Base-by-base conservation (phyloP, 1,140 invertebrate species). In the Amphibalanus amphitrite region DNA sequence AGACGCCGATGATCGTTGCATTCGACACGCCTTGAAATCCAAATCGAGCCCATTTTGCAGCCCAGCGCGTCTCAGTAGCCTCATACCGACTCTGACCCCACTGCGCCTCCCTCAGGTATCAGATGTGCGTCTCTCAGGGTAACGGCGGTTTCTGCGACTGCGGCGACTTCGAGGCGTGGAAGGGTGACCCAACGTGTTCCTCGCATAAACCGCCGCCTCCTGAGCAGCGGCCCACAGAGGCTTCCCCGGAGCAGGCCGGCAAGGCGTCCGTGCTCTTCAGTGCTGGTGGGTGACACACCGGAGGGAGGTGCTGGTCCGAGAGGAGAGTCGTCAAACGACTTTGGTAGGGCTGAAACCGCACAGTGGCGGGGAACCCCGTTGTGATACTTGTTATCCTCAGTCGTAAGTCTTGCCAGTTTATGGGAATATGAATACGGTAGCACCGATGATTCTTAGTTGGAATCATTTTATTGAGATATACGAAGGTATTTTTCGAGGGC, bases 91-190 rank as follows among this genome's bases (percentile, higher is more conserved):
- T n/a, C n/a, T n/a, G n/a, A n/a, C n/a, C n/a, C n/a, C n/a, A n/a
- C n/a, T n/a, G n/a, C n/a, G n/a, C 71, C 30, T 23, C 82, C 74
- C n/a, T 13, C 80, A 93, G 93, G 78, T 97, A 97, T 80, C 92
- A 95, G 84, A 97, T 98, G 90, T 90, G 90, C 33, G 93, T 90
- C 23, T 95, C 93, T 0, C 85, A 84, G 71, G 95, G 95, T 13
- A 26, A 20, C 29, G 93, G 93, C 6, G 95, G 96, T 1, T 97
- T 94, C 80, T 98, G 95, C 80, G 96, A 98, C 81, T 98, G 96
- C 82, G 95, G 96, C 0, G 93, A 92, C 75, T 81, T 83, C 0
- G 95, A 98, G 82, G 95, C 96, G 0, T 98, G 96, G 95, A 94
- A 92, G 78, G 84, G 83, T 17, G 88, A 91, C 74, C 88, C 90